Conservation (phyloP, 2,797 vertebrate species). For the Atherinosoma microstoma region DNA sequence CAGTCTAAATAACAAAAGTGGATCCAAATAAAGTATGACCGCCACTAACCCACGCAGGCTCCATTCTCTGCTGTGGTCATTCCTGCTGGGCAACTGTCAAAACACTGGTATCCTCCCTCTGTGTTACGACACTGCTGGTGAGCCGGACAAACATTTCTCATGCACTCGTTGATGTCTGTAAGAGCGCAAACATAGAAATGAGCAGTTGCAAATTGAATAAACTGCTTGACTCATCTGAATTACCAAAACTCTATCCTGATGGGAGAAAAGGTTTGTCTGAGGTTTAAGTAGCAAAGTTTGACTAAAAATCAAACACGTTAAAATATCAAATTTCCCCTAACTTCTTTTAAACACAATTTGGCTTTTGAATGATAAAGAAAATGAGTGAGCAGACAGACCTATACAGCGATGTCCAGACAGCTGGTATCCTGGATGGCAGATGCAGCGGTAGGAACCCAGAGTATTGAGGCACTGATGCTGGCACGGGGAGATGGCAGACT, state of each 20-base stretch:
- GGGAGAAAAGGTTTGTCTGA: not conserved
- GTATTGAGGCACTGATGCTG: constrained; percentile 88
- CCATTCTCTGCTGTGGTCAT: constrained; percentile 82
- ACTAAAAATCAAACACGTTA: not conserved
- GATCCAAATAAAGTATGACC: not conserved
- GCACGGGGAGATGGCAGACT: constrained; percentile 85
- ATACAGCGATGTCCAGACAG: constrained; percentile 83
- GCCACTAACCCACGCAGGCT: constrained; percentile 82
- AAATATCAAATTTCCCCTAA: not conserved
- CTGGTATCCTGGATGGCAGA: constrained; percentile 86
- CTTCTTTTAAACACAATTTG: not conserved
- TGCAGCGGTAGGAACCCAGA: constrained; percentile 86
- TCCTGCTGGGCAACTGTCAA: constrained; percentile 84
- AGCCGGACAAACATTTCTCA: constrained; percentile 81
- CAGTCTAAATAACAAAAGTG: constrained; percentile 3
- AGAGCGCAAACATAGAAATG: constrained; percentile 4
- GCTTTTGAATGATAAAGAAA: not conserved
- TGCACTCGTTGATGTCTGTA: constrained; percentile 87
- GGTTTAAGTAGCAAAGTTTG: not conserved
- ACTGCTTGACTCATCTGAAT: constrained; percentile 3
- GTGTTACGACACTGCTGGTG: constrained; percentile 87
- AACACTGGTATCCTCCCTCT: constrained; percentile 87
- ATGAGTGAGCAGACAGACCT: constrained; percentile 73
- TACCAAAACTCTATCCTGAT: not conserved
- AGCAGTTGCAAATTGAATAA: not conserved